Base-by-base conservation (phyloP, 2,113 vertebrate species). In the Callospermophilus lateralis region DNA sequence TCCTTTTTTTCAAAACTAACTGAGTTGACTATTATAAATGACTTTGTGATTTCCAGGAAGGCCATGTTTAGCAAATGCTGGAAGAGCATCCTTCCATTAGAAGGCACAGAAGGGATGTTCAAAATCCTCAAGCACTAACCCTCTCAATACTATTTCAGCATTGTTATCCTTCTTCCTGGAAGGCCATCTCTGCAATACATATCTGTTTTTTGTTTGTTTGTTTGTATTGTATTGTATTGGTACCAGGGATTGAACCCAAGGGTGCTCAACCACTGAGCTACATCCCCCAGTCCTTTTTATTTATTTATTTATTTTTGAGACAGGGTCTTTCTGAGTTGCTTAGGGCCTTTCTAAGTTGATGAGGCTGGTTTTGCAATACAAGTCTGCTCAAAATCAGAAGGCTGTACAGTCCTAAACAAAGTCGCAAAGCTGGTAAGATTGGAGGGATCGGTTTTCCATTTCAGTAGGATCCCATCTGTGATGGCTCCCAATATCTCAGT, bases 11-110 rank as follows among this genome's bases (percentile, higher is more conserved):
- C 55, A 70, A 37, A 80, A 28, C 79, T 74, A 61, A 63, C 24
- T 84, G 42, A 94, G 42, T 85, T 81, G 45, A 90, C 78, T 78
- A 81, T 84, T 87, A 90, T 84, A 90, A 94, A 80, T 72, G 68
- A 16, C 63, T 95, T 72, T 61, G 55, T 90, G n/a, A 72, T 58
- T 48, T 89, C 28, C 78, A 85, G 94, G 53, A 74, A 55, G 48
- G 68, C 53, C 83, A 30, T 3, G 4, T 30, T 76, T 85, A 73
- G 45, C 74, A 58, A 72, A 51, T 2, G 19, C 48, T 58, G 39
- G 24, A 68, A 77, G 16, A 88, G n/a, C 37, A n/a, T 67, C 88
- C 70, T 91, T 77, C 26, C 17, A n/a, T 61, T 34, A 53, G 89
- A 83, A 77, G 34, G 26, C 42, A 1, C 11, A 53, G n/a, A 78